These are phyloP conservation scores for Papilio dardanus DNA, from an alignment of 1,140 invertebrate species.

Conservation along the genomic window DNA sequence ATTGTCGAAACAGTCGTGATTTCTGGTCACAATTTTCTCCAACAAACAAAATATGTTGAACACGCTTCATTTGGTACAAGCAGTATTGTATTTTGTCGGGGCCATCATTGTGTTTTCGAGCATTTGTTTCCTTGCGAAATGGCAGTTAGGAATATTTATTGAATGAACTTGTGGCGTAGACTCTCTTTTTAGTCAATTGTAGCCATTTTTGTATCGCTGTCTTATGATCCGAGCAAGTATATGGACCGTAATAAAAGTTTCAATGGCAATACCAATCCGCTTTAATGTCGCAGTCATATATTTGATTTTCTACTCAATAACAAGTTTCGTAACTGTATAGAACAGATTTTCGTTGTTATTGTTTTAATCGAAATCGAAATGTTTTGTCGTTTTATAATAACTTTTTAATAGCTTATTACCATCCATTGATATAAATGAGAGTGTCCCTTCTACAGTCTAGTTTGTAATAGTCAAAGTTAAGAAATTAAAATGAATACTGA, in stretches of 20 bases:
- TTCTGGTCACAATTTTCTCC: constrained; percentile 61
- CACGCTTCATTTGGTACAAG: constrained; percentile 69
- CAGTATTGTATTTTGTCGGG: constrained; percentile 72
- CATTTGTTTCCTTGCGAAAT: constrained; percentile 77
- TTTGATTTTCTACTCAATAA: constrained; percentile 37
- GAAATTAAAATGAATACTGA: too few relatives aligned
- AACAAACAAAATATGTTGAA: constrained; percentile 76
- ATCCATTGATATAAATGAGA: not conserved
- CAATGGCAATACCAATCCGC: constrained; percentile 54
- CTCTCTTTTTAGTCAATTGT: constrained; percentile 75
- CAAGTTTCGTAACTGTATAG: constrained; percentile 13
- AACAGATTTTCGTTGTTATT: constrained; percentile 31
- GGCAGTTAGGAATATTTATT: constrained; percentile 81
- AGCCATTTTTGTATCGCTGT: constrained; percentile 65
- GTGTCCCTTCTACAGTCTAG: not conserved
- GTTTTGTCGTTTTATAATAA: not conserved
- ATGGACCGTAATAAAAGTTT: constrained; percentile 64
- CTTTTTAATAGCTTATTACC: too few relatives aligned
- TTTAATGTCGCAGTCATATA: constrained; percentile 37
- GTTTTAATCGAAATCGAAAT: not conserved
- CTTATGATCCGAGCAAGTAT: constrained; percentile 55
- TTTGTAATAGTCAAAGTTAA: not conserved
- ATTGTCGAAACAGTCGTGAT: constrained; percentile 57
- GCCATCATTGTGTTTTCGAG: constrained; percentile 77
- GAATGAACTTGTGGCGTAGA: constrained; percentile 74